Evolutionary conservation across 2,797 vertebrate genomes (phyloP).

Genomic region (Rousettus madagascariensis): DNA sequence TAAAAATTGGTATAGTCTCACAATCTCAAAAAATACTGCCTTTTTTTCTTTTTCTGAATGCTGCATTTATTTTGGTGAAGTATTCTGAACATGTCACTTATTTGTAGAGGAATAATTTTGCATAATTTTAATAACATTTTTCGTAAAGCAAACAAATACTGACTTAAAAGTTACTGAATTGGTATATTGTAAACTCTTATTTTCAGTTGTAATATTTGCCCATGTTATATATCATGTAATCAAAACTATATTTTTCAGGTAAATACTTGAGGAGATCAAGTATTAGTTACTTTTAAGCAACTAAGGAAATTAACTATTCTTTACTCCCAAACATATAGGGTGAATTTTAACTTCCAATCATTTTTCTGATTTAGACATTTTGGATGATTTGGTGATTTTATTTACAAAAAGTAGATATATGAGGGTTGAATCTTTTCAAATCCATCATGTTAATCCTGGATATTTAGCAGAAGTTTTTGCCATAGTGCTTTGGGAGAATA

Average conservation of each 20-base stretch:
- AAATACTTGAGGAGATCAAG: conserved; percentile 18
- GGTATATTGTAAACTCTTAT: neutral
- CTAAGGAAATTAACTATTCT: conserved; percentile 36
- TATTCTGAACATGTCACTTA: conserved; percentile 21
- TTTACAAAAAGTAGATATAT: conserved; percentile 38
- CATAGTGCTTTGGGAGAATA: neutral
- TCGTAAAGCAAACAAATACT: conserved; percentile 31
- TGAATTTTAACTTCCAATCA: conserved; percentile 14
- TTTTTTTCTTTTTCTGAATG: neutral
- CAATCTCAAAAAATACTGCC: neutral
- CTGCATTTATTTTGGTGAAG: conserved; percentile 31
- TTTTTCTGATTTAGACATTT: neutral
- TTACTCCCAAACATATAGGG: neutral
- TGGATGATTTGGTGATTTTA: neutral
- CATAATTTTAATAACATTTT: conserved; percentile 24
- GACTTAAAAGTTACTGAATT: conserved; percentile 6
- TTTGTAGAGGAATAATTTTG: conserved; percentile 44
- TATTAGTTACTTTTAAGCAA: conserved; percentile 39
- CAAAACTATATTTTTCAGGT: conserved; percentile 6
- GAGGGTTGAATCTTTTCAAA: neutral
- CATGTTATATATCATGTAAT: neutral
- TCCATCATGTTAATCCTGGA: neutral
- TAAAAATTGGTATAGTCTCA: neutral
- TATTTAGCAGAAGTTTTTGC: conserved; percentile 52
- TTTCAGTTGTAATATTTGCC: neutral